Conservation (phyloP, 2,888 invertebrate genomes). For the Vesta saturnalis region DNA sequence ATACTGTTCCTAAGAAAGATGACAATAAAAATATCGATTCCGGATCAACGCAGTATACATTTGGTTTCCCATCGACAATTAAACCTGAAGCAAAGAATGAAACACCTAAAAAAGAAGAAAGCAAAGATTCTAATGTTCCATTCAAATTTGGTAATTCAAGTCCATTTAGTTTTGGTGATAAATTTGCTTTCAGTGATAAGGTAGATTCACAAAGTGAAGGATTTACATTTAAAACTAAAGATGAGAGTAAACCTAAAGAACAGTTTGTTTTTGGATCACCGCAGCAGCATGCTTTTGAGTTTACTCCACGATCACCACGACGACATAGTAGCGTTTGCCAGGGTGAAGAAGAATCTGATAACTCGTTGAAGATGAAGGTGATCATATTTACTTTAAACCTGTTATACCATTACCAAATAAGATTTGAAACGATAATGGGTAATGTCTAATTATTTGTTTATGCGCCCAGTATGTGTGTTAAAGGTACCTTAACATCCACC, state of each 20-base stretch:
- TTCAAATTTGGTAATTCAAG: too few relatives aligned
- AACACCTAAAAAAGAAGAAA: too few relatives aligned
- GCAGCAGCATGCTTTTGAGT: slow-evolving; percentile 73
- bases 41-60: slow-evolving; percentile 32
- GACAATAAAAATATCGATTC: too few relatives aligned
- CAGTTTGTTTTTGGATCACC: slow-evolving; percentile 69
- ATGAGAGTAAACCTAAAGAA: slow-evolving; percentile 37
- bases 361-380: slow-evolving; percentile 76
- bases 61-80: slow-evolving; percentile 5
- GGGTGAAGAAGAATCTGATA: slow-evolving; percentile 66
- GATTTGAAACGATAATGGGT: too few relatives aligned
- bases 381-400: slow-evolving; percentile 82
- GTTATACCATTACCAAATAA: slow-evolving; percentile 87
- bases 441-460: too few relatives aligned
- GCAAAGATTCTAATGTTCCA: too few relatives aligned
- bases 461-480: too few relatives aligned
- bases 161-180: too few relatives aligned
- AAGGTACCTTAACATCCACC: too few relatives aligned
- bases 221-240: neutral
- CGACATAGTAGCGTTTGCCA: slow-evolving; percentile 63
- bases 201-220: too few relatives aligned
- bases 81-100: too few relatives aligned
- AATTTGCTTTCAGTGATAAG: too few relatives aligned
- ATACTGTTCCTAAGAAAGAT: slow-evolving; percentile 46
- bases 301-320: slow-evolving; percentile 69